Base-by-base conservation (phyloP, 2,888 invertebrate species). In the Tolmerus cingulatus region DNA sequence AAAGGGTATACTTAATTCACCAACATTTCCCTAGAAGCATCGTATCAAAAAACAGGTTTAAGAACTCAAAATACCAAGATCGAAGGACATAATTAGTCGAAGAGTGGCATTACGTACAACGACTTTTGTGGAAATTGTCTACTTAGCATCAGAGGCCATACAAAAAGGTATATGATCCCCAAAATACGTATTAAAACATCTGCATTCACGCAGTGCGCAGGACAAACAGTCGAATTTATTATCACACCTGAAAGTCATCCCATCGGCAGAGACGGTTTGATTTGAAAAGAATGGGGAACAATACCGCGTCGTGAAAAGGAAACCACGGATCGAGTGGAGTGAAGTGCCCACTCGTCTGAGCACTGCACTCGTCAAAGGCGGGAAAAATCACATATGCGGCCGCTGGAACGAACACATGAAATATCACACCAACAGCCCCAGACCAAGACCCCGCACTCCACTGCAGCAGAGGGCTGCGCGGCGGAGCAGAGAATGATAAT, bases 221-320 rank as follows among this genome's bases (percentile, higher is more conserved):
- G 46, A 74, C 74, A 85, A 85, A 85, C 74, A 85, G 43, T 30
- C 85, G 74, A 43, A 85, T 74, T 27, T 46, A 23, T 16, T 74
- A 16, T 85, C 43, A 46, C 74, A 85, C 74, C 74, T 74, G n/a
- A 85, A 85, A 85, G 46, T 85, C 74, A 85, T 85, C 74, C 74
- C 43, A 23, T 16, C 74, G 85, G 27, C 85, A 74, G 74, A 40
- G 74, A 30, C 23, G 27, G 74, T 8, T 46, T 74, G 74, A 85
- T 85, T 85, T 85, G 46, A 43, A 40, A 43, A 43, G 37, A 79
- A 79, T 27, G 27, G 14, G 37, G 40, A 55, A 55, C 55, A 81
- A 81, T 81, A 81, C 55, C 81, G 55, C 30, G 27, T 34, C 74
- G 74, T 85, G 74, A 85, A 85, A 85, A 74, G 74, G 37, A 85